A percentile compares a stretch with the other conserved stretches of the same genome.
Conservation (phyloP, 1,140 invertebrate species). For the Procambarus clarkii region DNA sequence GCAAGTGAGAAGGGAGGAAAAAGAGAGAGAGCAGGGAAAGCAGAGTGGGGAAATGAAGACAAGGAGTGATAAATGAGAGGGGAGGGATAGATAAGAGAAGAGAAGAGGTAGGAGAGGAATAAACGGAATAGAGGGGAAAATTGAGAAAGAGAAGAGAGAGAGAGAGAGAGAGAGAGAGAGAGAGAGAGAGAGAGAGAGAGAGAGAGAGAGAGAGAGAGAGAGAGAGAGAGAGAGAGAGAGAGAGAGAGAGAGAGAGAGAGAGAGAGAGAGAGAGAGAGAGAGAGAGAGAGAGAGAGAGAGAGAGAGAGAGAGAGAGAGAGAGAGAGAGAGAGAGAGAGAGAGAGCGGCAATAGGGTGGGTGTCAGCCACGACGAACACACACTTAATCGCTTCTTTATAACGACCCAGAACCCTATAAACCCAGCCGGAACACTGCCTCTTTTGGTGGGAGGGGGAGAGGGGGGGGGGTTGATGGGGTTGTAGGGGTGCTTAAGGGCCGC, state of each 20-base stretch:
- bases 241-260: not conserved
- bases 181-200: not conserved
- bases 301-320: not conserved
- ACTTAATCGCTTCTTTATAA: constrained; percentile 37
- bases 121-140: not conserved
- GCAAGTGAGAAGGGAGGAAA: too few species aligned
- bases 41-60: too few species aligned
- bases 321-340: too few species aligned
- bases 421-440: not conserved
- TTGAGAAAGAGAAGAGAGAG: not conserved
- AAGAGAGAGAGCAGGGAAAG: too few species aligned
- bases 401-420: constrained; percentile 6
- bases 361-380: not conserved
- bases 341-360: not conserved
- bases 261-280: not conserved
- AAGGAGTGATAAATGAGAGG: too few species aligned
- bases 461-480: not conserved
- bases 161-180: too few species aligned
- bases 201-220: constrained; percentile 2
- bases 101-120: too few species aligned
- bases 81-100: too few species aligned
- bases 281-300: not conserved
- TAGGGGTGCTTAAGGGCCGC: not conserved
- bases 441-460: not conserved
- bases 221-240: constrained; percentile 20